Conservation (phyloP, 2,888 invertebrate genomes). For the Parnassius orleans region DNA sequence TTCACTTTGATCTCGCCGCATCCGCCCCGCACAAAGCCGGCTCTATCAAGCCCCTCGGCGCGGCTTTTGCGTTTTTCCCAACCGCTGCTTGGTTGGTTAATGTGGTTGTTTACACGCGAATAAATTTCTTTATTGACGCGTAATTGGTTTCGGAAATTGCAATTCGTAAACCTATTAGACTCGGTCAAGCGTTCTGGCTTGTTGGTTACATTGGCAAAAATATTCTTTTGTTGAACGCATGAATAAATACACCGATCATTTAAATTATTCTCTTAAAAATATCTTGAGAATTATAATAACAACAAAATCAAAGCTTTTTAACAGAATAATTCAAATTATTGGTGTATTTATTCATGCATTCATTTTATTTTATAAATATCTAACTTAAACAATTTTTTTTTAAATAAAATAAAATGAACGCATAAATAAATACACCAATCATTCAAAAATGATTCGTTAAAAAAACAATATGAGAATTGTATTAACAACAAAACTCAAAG, state of each 20-base stretch:
- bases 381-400: too few species aligned
- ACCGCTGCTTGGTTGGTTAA: conserved; percentile 13
- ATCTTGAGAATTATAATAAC: too few species aligned
- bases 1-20: conserved; percentile 69
- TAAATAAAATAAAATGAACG: too few species aligned
- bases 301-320: too few species aligned
- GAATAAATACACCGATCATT: not conserved
- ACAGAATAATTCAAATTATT: too few species aligned
- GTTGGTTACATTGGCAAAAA: conserved; percentile 7
- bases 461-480: too few species aligned
- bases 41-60: conserved; percentile 29
- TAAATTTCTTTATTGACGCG: conserved; percentile 37
- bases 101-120: conserved; percentile 40
- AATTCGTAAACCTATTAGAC: conserved; percentile 33
- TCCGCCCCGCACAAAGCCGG: conserved; percentile 65
- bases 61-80: conserved; percentile 18
- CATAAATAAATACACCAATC: too few species aligned
- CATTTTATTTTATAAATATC: too few species aligned
- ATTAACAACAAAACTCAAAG: too few species aligned
- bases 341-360: too few species aligned
- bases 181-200: conserved; percentile 29
- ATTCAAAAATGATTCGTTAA: too few species aligned
- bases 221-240: not conserved
- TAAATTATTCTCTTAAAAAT: too few species aligned
- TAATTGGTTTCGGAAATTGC: conserved; percentile 38